Conservation (phyloP, 2,113 vertebrate species). For the Salvator merianae region DNA sequence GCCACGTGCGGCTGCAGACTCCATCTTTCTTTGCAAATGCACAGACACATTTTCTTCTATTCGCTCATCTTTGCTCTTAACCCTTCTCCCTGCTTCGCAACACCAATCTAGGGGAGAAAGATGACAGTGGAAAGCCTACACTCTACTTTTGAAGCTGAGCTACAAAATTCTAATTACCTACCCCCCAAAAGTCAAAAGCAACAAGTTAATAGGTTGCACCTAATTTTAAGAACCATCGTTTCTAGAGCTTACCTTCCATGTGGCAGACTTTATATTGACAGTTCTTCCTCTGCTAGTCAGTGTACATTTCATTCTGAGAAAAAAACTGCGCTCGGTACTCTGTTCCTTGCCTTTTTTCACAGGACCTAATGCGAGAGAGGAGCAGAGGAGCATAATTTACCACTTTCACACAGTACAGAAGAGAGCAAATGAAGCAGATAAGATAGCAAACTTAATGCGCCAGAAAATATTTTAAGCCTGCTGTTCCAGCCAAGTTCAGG, state of each 20-base stretch:
- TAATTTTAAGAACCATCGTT: neutral
- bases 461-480: neutral
- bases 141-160: neutral
- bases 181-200: too few relatives aligned
- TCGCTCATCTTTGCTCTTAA: neutral
- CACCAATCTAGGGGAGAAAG: neutral
- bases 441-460: neutral
- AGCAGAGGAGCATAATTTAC: neutral
- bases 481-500: neutral
- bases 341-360: slow-evolving; percentile 90
- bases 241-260: slow-evolving; percentile 88
- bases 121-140: neutral
- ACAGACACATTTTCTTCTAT: neutral
- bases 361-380: slow-evolving; percentile 74
- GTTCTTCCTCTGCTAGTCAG: slow-evolving; percentile 95
- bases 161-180: neutral
- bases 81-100: neutral
- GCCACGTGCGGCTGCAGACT: neutral
- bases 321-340: slow-evolving; percentile 91
- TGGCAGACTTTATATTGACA: slow-evolving; percentile 97
- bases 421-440: neutral
- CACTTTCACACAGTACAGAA: neutral
- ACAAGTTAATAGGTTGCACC: too few relatives aligned
- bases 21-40: neutral
- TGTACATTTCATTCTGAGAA: slow-evolving; percentile 98